Conservation (phyloP, 2,888 invertebrate genomes). For the Caradrina clavipalpis region DNA sequence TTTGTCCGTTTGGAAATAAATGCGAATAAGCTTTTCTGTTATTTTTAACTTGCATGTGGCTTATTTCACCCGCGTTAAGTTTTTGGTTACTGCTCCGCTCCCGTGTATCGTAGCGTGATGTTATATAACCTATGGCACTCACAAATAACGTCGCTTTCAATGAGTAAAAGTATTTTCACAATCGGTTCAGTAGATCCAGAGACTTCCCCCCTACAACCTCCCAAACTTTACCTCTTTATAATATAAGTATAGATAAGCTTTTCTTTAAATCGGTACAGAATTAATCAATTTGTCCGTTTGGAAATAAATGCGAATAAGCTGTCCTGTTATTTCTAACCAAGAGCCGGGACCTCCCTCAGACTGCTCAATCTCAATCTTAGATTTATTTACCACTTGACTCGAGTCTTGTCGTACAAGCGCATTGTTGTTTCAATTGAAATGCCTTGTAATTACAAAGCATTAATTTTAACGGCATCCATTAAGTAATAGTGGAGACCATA, state of each 20-base stretch:
- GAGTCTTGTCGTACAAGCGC: conserved; percentile 20
- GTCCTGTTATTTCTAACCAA: conserved; percentile 5
- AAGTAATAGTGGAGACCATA: conserved; percentile 60
- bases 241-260: too few relatives aligned
- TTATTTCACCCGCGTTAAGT: too few relatives aligned
- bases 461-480: conserved; percentile 56
- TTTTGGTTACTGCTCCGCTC: too few relatives aligned
- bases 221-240: too few relatives aligned
- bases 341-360: background rate
- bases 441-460: conserved; percentile 31
- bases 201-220: too few relatives aligned
- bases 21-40: background rate
- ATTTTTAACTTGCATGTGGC: too few relatives aligned
- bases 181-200: too few relatives aligned
- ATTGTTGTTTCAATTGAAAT: conserved; percentile 36
- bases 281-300: background rate
- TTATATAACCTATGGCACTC: too few relatives aligned
- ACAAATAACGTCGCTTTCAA: too few relatives aligned
- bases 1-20: background rate
- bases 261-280: background rate
- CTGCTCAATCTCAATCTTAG: conserved; percentile 14
- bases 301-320: background rate
- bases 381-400: conserved; percentile 15
- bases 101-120: too few relatives aligned
- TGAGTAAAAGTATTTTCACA: too few relatives aligned